Evolutionary conservation across 2,113 vertebrate species (phyloP).

Genomic region (Colossoma macropomum): DNA sequence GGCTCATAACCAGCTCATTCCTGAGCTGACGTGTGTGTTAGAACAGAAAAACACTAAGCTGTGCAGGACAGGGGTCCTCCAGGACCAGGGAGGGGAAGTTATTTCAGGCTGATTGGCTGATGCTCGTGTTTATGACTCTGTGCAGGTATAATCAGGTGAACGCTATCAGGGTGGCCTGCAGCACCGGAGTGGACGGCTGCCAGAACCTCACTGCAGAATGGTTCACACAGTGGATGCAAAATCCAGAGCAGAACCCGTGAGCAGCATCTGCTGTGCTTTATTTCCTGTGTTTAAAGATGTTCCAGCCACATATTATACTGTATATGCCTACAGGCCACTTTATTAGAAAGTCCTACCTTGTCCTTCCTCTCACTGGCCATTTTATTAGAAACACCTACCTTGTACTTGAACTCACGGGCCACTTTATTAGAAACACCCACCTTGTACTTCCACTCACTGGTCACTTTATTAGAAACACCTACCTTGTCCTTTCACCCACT

Average conservation of each 20-base stretch:
- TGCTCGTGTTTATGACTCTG: not conserved
- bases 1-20: no score
- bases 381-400: not conserved
- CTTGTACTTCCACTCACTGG: not conserved
- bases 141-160: constrained; percentile 87
- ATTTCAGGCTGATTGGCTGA: no score
- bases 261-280: constrained; percentile 45
- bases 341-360: no score
- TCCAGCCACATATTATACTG: not conserved
- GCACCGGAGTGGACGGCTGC: constrained; percentile 72
- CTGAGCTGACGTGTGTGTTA: no score
- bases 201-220: fast-evolving
- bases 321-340: not conserved
- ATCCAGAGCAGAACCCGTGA: constrained; percentile 54
- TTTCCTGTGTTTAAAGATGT: no score
- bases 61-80: no score
- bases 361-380: not conserved
- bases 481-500: not conserved
- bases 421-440: no score
- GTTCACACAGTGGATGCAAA: constrained; percentile 62
- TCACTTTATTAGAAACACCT: not conserved
- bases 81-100: no score
- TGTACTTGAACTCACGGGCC: not conserved
- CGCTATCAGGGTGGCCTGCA: constrained; percentile 84
- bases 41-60: no score